Percentiles rank a stretch among this genome's conserved stretches.
These are phyloP conservation scores for Silurus glanis DNA, from an alignment of 2,113 vertebrate species.

Conservation along the genomic window DNA sequence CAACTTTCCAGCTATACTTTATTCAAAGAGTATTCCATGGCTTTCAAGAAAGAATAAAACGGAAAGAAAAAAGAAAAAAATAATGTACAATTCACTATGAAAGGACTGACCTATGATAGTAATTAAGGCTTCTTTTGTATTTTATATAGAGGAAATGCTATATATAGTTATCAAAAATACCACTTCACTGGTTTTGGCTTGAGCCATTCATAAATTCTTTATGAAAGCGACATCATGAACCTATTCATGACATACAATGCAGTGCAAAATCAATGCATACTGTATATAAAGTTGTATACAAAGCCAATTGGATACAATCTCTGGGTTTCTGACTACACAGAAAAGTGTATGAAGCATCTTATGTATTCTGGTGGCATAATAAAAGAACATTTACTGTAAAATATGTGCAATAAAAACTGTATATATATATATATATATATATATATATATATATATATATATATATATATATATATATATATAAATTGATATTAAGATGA, in stretches of 20 bases:
- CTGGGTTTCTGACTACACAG: neutral
- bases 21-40: neutral
- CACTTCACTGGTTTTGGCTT: neutral
- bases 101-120: neutral
- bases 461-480: too few species aligned
- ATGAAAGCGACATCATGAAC: neutral
- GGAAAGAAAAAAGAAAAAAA: neutral
- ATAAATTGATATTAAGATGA: neutral
- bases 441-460: too few species aligned
- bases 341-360: neutral
- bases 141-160: neutral
- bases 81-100: neutral
- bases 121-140: neutral
- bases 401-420: too few species aligned
- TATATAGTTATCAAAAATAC: neutral
- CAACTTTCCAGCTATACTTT: neutral
- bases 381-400: too few species aligned
- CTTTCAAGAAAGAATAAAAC: neutral
- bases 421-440: too few species aligned
- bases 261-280: neutral
- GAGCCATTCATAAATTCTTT: neutral
- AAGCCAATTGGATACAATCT: neutral
- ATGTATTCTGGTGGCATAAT: neutral
- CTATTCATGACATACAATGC: neutral
- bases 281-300: neutral